Evolutionary conservation across 1,140 invertebrate genomes (phyloP).

Genomic region (Drosophila hydei): DNA sequence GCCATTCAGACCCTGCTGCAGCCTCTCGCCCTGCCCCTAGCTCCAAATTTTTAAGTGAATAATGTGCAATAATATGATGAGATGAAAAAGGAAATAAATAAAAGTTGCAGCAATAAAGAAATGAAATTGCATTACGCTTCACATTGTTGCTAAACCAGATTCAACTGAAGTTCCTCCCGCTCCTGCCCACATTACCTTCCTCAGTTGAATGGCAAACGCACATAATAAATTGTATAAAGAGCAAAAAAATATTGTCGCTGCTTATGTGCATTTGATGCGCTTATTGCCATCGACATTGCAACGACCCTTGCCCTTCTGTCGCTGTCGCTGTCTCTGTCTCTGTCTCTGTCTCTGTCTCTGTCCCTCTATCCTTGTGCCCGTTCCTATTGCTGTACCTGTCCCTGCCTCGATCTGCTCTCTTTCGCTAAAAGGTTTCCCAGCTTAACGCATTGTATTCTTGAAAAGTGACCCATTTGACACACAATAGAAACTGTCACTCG

Average conservation of each 20-base stretch:
- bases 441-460: not conserved
- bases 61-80: conserved; percentile 16
- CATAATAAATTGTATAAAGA: conserved; percentile 41
- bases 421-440: not conserved
- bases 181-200: not conserved
- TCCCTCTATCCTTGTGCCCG: no score
- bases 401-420: not conserved
- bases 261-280: conserved; percentile 38
- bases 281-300: conserved; percentile 29
- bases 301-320: not conserved
- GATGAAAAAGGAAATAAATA: conserved; percentile 11
- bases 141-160: conserved; percentile 6
- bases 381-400: not conserved
- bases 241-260: conserved; percentile 36
- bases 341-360: not conserved
- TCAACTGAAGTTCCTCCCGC: not conserved
- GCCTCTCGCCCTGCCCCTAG: not conserved
- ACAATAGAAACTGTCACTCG: not conserved
- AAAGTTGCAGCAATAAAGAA: conserved; percentile 30
- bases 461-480: conserved; percentile 2
- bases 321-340: not conserved
- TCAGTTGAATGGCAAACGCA: conserved; percentile 26
- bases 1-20: not conserved
- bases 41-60: conserved; percentile 34
- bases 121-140: conserved; percentile 30